Percentiles rank a stretch among this genome's conserved stretches.
Conservation (phyloP, 1,140 invertebrate genomes). For the Plodia interpunctella region DNA sequence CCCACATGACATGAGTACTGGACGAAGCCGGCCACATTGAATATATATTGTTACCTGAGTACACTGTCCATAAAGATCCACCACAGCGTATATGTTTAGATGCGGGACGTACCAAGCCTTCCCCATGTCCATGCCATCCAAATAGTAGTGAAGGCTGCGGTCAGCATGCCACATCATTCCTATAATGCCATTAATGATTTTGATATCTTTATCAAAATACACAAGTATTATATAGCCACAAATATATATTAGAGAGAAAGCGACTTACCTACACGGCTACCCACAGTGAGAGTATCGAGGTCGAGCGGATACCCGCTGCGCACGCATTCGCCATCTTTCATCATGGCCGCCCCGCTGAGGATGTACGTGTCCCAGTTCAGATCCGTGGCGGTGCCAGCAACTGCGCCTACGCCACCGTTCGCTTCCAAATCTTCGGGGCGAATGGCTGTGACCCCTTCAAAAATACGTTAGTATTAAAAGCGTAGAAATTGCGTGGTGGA, state of each 20-base stretch:
- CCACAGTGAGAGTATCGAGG: conserved; percentile 86
- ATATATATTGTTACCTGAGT: conserved; percentile 90
- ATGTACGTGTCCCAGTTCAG: conserved; percentile 95
- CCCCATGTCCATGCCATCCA: conserved; percentile 94
- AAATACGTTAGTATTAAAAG: conserved; percentile 1
- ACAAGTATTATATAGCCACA: too few species aligned
- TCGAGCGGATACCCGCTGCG: conserved; percentile 90
- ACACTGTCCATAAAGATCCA: conserved; percentile 96
- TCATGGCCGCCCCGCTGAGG: conserved; percentile 88
- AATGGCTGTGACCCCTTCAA: conserved; percentile 87
- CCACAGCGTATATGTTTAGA: conserved; percentile 92
- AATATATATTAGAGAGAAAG: too few species aligned
- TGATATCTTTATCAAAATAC: too few species aligned
- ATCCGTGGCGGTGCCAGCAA: conserved; percentile 94
- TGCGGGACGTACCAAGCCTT: conserved; percentile 90
- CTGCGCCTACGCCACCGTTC: conserved; percentile 64
- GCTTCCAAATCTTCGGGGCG: conserved; percentile 85
- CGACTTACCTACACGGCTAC: conserved; percentile 85
- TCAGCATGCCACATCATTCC: conserved; percentile 92
- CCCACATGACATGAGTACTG: too few species aligned
- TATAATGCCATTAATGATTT: too few species aligned
- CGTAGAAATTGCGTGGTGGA: conserved; percentile 10
- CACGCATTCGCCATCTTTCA: conserved; percentile 90
- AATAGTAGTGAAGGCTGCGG: conserved; percentile 91
- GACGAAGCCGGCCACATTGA: too few species aligned